Evolutionary conservation across 2,888 invertebrate genomes (phyloP).

Genomic region (Synergus laeviventris): DNA sequence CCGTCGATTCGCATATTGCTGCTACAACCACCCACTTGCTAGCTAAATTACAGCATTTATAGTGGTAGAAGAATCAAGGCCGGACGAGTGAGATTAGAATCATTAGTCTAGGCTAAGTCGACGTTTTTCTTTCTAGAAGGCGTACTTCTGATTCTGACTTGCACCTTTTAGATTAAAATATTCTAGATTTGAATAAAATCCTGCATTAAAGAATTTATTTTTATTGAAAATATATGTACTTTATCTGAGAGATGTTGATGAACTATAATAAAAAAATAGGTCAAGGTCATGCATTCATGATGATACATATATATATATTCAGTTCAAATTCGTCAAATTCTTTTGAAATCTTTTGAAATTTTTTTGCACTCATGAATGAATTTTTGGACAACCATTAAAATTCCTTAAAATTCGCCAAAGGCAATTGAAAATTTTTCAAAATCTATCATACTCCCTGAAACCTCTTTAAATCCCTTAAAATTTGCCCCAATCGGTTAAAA

Average conservation of each 20-base stretch:
- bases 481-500: too few relatives aligned
- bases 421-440: too few relatives aligned
- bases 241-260: neutral
- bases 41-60: constrained; percentile 68
- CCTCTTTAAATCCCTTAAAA: too few relatives aligned
- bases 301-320: too few relatives aligned
- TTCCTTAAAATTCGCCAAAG: too few relatives aligned
- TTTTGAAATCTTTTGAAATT: too few relatives aligned
- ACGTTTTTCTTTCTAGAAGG: constrained; percentile 43
- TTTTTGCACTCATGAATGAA: too few relatives aligned
- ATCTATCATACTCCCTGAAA: too few relatives aligned
- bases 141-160: neutral
- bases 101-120: constrained; percentile 55
- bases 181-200: neutral
- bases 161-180: neutral
- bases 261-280: neutral
- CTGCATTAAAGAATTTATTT: neutral
- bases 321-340: too few relatives aligned
- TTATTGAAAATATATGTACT: neutral
- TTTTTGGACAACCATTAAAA: too few relatives aligned
- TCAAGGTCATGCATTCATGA: neutral
- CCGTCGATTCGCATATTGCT: constrained; percentile 26
- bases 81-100: constrained; percentile 71
- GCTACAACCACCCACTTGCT: constrained; percentile 61
- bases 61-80: constrained; percentile 68